Evolutionary conservation across 1,140 invertebrate species (phyloP).

Genomic region (Drosophila pectinifera): DNA sequence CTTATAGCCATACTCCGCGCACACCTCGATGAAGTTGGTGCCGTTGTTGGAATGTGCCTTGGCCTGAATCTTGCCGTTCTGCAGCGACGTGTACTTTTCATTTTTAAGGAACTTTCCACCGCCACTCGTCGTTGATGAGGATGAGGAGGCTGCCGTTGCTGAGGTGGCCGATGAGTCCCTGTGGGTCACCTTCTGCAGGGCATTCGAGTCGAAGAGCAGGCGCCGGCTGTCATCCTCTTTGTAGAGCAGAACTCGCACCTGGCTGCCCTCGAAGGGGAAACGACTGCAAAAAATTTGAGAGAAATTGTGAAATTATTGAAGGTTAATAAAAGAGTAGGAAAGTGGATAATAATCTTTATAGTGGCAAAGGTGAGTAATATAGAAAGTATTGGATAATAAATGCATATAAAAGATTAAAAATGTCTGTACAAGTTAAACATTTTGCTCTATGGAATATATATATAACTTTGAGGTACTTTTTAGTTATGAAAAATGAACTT

Average conservation of each 20-base stretch:
- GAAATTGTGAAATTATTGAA: no score
- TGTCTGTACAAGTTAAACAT: no score
- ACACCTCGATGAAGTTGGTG: slow-evolving; percentile 78
- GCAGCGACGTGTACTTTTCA: slow-evolving; percentile 66
- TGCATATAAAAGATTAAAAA: no score
- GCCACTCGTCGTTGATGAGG: slow-evolving; percentile 9
- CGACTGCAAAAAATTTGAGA: slow-evolving; percentile 80
- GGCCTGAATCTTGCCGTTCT: slow-evolving; percentile 70
- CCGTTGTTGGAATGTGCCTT: slow-evolving; percentile 80
- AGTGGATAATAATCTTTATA: slow-evolving; percentile 1
- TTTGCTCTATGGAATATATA: no score
- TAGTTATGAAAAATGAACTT: background rate
- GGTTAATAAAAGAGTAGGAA: background rate
- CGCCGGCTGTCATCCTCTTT: slow-evolving; percentile 93
- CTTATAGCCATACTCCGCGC: slow-evolving; percentile 80
- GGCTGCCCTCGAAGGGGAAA: slow-evolving; percentile 87
- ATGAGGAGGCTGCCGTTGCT: slow-evolving; percentile 21
- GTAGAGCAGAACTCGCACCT: slow-evolving; percentile 92
- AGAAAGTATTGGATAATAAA: background rate
- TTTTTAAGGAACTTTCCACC: slow-evolving; percentile 71
- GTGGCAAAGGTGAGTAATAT: background rate
- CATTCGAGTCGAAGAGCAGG: slow-evolving; percentile 93
- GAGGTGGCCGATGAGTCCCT: slow-evolving; percentile 60
- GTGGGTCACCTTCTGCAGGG: slow-evolving; percentile 86
- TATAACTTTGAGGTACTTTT: background rate